Conservation (phyloP, 2,113 vertebrate genomes). For the Neopipo cinnamomea region DNA sequence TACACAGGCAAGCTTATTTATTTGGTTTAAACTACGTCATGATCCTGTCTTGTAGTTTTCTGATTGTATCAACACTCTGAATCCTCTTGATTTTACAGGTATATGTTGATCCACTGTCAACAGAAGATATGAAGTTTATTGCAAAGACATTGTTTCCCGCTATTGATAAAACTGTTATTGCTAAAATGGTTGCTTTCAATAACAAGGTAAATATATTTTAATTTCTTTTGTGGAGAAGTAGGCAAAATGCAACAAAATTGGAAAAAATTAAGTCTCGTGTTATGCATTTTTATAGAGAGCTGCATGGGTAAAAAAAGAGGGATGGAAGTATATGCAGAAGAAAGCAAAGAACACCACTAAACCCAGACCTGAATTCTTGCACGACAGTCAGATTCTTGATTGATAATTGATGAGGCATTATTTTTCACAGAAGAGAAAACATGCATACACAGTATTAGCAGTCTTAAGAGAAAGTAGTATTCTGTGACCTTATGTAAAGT, state of each 20-base stretch:
- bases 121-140: conserved; percentile 93
- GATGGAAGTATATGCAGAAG: neutral
- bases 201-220: conserved; percentile 78
- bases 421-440: neutral
- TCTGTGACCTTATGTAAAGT: neutral
- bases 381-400: neutral
- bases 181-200: conserved; percentile 96
- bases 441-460: neutral
- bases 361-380: neutral
- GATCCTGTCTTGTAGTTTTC: neutral
- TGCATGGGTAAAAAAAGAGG: neutral
- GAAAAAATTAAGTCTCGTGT: neutral
- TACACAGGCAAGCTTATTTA: conserved; percentile 83
- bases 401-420: neutral
- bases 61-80: neutral
- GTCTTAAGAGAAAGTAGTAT: neutral
- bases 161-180: conserved; percentile 82
- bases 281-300: neutral
- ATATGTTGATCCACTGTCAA: conserved; percentile 90
- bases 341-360: neutral
- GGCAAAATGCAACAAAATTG: neutral
- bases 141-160: conserved; percentile 85
- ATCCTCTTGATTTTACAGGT: conserved; percentile 77
- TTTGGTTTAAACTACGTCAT: neutral
- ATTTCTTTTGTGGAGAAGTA: neutral